Conservation (phyloP, 2,888 invertebrate genomes). For the Mongoloraphidia duomilia region DNA sequence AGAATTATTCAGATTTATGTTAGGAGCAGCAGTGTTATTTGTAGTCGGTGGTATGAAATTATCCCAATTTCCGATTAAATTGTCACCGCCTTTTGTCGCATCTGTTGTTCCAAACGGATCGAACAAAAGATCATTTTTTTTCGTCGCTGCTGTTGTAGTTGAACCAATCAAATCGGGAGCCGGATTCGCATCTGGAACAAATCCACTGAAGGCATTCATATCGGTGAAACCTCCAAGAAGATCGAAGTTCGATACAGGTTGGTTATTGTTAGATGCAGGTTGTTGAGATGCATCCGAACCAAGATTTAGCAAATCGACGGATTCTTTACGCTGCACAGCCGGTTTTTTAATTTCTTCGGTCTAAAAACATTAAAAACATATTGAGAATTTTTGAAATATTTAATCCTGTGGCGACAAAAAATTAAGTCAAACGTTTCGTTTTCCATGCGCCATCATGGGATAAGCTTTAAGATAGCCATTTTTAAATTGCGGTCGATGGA, state of each 20-base stretch:
- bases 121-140: slow-evolving; percentile 30
- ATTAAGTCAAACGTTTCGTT: too few relatives aligned
- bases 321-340: slow-evolving; percentile 25
- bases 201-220: slow-evolving; percentile 32
- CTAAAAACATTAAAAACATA: slow-evolving; percentile 27
- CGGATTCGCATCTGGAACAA: slow-evolving; percentile 24
- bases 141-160: neutral
- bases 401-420: too few relatives aligned
- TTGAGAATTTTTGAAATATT: slow-evolving; percentile 11
- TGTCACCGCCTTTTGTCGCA: slow-evolving; percentile 26
- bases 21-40: neutral
- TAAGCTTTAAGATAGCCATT: too few relatives aligned
- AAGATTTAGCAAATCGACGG: slow-evolving; percentile 44
- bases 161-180: slow-evolving; percentile 5
- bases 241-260: slow-evolving; percentile 40
- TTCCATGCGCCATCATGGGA: too few relatives aligned
- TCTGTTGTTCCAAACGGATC: slow-evolving; percentile 49
- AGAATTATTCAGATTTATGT: slow-evolving; percentile 8
- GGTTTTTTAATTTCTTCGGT: slow-evolving; percentile 20
- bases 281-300: slow-evolving; percentile 20
- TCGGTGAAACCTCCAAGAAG: slow-evolving; percentile 35
- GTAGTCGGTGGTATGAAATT: neutral
- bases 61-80: slow-evolving; percentile 25
- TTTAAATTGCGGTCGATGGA: too few relatives aligned
- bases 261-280: slow-evolving; percentile 21